Percentiles rank a stretch among this genome's conserved stretches.
Evolutionary conservation across 1,140 invertebrate genomes (phyloP).

Genomic region (Gonatopus flavifemur): DNA sequence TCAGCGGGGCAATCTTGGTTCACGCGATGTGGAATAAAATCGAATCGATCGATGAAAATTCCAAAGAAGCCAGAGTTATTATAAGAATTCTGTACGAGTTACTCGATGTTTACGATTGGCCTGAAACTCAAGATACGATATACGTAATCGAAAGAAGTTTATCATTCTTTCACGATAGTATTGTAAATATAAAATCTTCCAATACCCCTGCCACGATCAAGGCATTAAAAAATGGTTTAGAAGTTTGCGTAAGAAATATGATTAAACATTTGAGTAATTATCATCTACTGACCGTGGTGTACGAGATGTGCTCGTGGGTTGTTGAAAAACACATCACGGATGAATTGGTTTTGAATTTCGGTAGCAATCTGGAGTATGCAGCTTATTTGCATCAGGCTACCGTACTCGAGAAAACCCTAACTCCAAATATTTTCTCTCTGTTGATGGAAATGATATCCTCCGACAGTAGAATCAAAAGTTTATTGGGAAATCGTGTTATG

Average conservation of each 20-base stretch:
- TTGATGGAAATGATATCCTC: slow-evolving; percentile 58
- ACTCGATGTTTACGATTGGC: slow-evolving; percentile 55
- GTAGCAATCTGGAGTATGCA: slow-evolving; percentile 56
- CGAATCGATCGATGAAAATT: slow-evolving; percentile 15
- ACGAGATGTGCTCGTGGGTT: slow-evolving; percentile 47
- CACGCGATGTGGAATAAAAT: slow-evolving; percentile 34
- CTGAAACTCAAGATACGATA: slow-evolving; percentile 46
- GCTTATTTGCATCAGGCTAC: slow-evolving; percentile 52
- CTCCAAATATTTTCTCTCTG: slow-evolving; percentile 50
- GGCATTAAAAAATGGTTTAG: slow-evolving; percentile 35
- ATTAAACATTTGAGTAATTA: slow-evolving; percentile 48
- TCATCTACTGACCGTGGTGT: slow-evolving; percentile 47
- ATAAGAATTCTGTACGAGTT: slow-evolving; percentile 56
- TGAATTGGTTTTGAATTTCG: slow-evolving; percentile 52
- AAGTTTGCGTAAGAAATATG: slow-evolving; percentile 54
- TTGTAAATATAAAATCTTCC: slow-evolving; percentile 30
- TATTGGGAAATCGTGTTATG: slow-evolving; percentile 60
- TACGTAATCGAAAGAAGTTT: slow-evolving; percentile 52
- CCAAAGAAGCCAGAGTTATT: slow-evolving; percentile 24
- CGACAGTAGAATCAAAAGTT: slow-evolving; percentile 48
- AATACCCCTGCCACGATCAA: slow-evolving; percentile 14
- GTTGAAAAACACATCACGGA: slow-evolving; percentile 37
- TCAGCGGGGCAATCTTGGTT: slow-evolving; percentile 23
- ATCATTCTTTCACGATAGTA: slow-evolving; percentile 52
- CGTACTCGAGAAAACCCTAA: slow-evolving; percentile 50